phyloP scores from a whole-genome alignment of 1,140 invertebrate species.

The Cecropterus lyciades region DNA sequence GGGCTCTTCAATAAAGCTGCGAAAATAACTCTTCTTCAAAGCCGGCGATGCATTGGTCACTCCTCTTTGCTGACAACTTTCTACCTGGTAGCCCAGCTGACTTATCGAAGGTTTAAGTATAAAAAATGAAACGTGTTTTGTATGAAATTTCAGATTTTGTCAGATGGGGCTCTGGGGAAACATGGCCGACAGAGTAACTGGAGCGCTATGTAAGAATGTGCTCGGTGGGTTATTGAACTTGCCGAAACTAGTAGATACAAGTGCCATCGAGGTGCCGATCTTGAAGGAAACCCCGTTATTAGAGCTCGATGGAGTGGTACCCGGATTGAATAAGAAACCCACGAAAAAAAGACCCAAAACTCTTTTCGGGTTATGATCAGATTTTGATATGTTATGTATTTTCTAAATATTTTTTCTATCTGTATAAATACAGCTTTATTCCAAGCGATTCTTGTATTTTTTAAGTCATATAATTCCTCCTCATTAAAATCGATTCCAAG shows the following conservation, averaged over 20 bases:
- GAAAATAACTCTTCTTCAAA: too few species aligned
- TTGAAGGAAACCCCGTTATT: constrained; percentile 9
- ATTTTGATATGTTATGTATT: too few species aligned
- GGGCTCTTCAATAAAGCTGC: too few species aligned
- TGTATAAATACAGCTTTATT: too few species aligned
- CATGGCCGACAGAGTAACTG: constrained; percentile 64
- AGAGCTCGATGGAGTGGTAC: constrained; percentile 6
- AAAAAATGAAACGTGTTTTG: constrained; percentile 3
- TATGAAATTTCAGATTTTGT: constrained; percentile 64
- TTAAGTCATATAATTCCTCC: too few species aligned
- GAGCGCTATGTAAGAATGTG: constrained; percentile 63
- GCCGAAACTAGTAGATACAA: constrained; percentile 40
- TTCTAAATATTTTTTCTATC: too few species aligned
- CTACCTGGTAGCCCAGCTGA: too few species aligned
- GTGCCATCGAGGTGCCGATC: constrained; percentile 6
- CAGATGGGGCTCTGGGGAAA: constrained; percentile 78
- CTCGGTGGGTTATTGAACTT: constrained; percentile 57
- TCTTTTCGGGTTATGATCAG: constrained; percentile 10
- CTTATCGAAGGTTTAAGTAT: too few species aligned
- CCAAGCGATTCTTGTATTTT: too few species aligned
- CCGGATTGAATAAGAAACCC: constrained; percentile 11
- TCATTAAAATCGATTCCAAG: too few species aligned
- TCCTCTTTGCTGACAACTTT: too few species aligned
- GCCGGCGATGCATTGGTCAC: too few species aligned
- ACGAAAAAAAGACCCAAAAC: constrained; percentile 24